Conservation (phyloP, 1,140 invertebrate species). For the Protaetia brevitarsis region DNA sequence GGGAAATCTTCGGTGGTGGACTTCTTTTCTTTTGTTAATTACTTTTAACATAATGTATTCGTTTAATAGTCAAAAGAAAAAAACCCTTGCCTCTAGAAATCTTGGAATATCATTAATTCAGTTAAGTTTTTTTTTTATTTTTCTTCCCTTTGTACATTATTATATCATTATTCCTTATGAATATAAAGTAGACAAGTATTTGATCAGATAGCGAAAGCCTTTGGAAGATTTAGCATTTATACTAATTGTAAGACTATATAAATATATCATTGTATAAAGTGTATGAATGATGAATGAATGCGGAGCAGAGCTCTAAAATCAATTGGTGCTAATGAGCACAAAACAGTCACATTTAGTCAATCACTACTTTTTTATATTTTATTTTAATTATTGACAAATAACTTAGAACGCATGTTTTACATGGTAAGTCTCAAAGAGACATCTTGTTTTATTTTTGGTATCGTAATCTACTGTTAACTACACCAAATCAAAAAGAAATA, state of each 20-base stretch:
- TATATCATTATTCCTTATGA: background rate
- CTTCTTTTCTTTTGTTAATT: conserved; percentile 28
- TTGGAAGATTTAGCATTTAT: conserved; percentile 45
- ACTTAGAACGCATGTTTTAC: conserved; percentile 12
- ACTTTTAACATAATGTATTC: conserved; percentile 32
- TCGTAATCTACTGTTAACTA: background rate
- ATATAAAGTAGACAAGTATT: background rate
- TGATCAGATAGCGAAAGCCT: conserved; percentile 41
- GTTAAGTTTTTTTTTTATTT: conserved; percentile 26
- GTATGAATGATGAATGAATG: conserved; percentile 44
- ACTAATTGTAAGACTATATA: conserved; percentile 45
- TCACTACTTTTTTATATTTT: conserved; percentile 34
- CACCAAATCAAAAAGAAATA: conserved; percentile 29
- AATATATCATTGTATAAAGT: conserved; percentile 48
- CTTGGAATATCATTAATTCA: conserved; percentile 13
- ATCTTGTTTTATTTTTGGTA: conserved; percentile 32
- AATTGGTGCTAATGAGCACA: conserved; percentile 47
- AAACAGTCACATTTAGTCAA: conserved; percentile 47
- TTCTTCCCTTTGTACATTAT: conserved; percentile 33
- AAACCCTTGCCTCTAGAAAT: conserved; percentile 37
- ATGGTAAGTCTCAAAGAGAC: conserved; percentile 34
- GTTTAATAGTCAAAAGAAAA: conserved; percentile 23
- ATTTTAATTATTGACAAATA: conserved; percentile 15
- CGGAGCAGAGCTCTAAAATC: conserved; percentile 35
- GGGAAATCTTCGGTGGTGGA: conserved; percentile 46